Evolutionary conservation across 2,113 vertebrate species (phyloP).

Genomic region (Clupea harengus): DNA sequence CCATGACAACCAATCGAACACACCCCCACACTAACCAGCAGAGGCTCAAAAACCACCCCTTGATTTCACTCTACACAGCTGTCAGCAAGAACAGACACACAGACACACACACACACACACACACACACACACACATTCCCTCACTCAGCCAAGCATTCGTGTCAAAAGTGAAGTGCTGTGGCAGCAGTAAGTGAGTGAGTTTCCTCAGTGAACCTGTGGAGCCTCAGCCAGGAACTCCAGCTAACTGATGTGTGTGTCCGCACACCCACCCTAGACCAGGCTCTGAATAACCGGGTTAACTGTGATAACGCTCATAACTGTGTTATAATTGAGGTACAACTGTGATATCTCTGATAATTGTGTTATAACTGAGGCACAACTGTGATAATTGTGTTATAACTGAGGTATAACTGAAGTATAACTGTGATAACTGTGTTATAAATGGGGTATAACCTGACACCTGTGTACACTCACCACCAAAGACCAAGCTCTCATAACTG

Average conservation of each 20-base stretch:
- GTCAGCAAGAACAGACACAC: background rate
- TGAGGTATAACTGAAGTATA: too few species aligned
- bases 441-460: too few species aligned
- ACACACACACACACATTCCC: background rate
- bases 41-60: background rate
- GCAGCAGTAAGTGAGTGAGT: background rate
- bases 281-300: background rate
- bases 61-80: background rate
- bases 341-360: too few species aligned
- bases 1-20: background rate
- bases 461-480: too few species aligned
- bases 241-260: background rate
- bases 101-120: slow-evolving; percentile 21
- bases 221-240: background rate
- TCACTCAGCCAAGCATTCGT: background rate
- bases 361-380: background rate
- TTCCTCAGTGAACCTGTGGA: background rate
- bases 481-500: too few species aligned
- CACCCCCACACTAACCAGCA: background rate
- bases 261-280: background rate
- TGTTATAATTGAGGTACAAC: too few species aligned
- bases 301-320: too few species aligned
- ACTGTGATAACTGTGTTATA: background rate
- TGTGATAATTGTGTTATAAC: background rate
- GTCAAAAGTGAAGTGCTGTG: slow-evolving; percentile 6